Evolutionary conservation across 2,888 invertebrate species (phyloP), one percentile per base, ranked within the genome.

Genomic region (Trichogramma dendrolimi): DNA sequence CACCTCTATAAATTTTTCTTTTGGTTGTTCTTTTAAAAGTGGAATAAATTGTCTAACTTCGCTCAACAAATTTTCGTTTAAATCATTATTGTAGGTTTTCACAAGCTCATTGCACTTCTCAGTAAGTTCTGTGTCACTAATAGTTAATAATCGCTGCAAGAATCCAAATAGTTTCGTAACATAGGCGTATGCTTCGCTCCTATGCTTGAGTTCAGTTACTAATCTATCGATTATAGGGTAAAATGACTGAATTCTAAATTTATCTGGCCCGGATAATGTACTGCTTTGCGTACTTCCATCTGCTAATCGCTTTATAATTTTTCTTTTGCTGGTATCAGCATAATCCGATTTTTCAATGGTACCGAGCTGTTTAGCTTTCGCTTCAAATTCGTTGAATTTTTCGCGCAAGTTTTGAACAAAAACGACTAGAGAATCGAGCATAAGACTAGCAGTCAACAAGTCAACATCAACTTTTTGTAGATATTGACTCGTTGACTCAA

Each of bases 381-480:
- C 39, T 48, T 56, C 56, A 1, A 56, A 43, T n/a, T 39, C 10
- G 7, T 4, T 5, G 41, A 47, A 56, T 39, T 56, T 38, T 7
- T 48, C 48, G 6, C 40, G 44, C 46, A 56, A 56, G n/a, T 56
- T 27, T 10, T 56, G 27, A 5, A 56, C n/a, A 47, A 47, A 56
- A 48, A 38, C 56, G 27, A 56, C 38, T 8, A 56, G n/a, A 39
- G 56, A 56, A 6, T 47, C 7, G 5, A 48, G 38, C 47, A 56
- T 39, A 4, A n/a, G 5, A 39, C 47, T 56, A 48, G 48, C 48
- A 8, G 56, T 6, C 50, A 44, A 38, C 39, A 55, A 27, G 42
- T 60, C 49, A 4, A 54, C 14, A 11, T 60, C 48, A 40, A 48
- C 52, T 42, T 60, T 60, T 42, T 60, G 54, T 27, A 60, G 10